Evolutionary conservation across 1,140 invertebrate genomes (phyloP), one percentile per base, ranked within the genome.

Genomic region (Saccostrea echinata): DNA sequence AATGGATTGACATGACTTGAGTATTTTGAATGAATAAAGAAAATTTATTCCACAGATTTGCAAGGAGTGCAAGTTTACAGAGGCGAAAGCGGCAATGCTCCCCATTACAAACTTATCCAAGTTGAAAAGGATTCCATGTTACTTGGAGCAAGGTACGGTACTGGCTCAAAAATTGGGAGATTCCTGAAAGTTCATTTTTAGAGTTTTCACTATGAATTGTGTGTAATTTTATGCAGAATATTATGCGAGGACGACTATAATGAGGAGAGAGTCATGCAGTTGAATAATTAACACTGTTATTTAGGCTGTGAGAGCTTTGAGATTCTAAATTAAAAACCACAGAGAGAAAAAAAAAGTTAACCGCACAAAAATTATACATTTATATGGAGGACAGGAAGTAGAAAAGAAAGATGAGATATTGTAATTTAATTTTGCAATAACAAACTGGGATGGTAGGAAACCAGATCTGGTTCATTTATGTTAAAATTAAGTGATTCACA

Each of bases 71-170:
- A 86, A 30, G 24, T 64, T 43, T 86, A 82, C 64, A 12, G 61
- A 64, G 85, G 85, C 12, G 86, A 86, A 18, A 55, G 11, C 6
- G 57, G 61, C 27, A 82, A 43, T 64, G 6, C 24, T n/a, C 53
- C 55, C 80, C 80, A 86, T 61, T 86, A 82, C 76, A 86, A 86
- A 51, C 76, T 86, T 1, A 61, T 86, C 24, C 64, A 86, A 18
- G 82, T 57, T n/a, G 51, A 57, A 27, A 81, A 57, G 76, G 86
- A 86, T 24, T 86, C 76, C 76, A 83, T 86, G 86, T 51, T 86
- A n/a, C 43, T 86, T 18, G 86, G 86, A 64, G 86, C 76, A 61
- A 86, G 86, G 86, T 86, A 86, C 53, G 30, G 81, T 52, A 51
- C 9, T 11, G 18, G 24, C 35, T 9, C 35, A 35, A 43, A 35